phyloP scores from a whole-genome alignment of 1,140 invertebrate species.

The Papilio polytes region DNA sequence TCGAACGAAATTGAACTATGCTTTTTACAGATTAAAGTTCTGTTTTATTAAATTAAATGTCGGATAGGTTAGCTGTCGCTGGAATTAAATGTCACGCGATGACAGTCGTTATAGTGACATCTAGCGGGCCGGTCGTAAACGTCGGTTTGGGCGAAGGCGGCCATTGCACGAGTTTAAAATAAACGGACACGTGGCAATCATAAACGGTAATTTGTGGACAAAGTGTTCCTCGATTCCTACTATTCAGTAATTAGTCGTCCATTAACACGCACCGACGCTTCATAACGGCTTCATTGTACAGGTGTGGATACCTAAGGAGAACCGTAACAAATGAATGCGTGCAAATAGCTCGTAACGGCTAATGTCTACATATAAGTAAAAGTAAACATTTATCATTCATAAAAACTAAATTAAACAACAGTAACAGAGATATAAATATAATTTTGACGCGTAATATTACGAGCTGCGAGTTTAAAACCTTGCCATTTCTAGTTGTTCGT shows the following conservation, averaged over 20 bases:
- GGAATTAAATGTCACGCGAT: conserved; percentile 70
- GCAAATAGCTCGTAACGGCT: conserved; percentile 3
- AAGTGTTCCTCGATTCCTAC: conserved; percentile 30
- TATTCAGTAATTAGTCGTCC: conserved; percentile 38
- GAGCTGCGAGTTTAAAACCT: conserved; percentile 39
- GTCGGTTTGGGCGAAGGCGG: conserved; percentile 32
- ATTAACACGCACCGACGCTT: conserved; percentile 27
- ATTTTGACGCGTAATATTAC: conserved; percentile 36
- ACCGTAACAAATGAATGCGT: conserved; percentile 8
- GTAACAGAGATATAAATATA: conserved; percentile 46
- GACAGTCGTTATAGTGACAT: conserved; percentile 72
- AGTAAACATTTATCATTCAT: not conserved
- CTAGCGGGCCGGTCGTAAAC: conserved; percentile 58
- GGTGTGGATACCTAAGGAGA: conserved; percentile 22
- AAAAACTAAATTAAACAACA: not conserved
- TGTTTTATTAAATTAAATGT: conserved; percentile 33
- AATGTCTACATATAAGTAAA: not conserved
- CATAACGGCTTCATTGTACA: conserved; percentile 38
- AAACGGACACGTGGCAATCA: conserved; percentile 32
- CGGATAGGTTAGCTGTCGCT: conserved; percentile 49
- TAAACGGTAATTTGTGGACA: conserved; percentile 31
- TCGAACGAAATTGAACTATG: conserved; percentile 52
- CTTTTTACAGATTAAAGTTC: conserved; percentile 29
- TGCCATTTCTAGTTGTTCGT: conserved; percentile 41
- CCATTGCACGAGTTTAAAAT: conserved; percentile 48